Conservation (phyloP, 2,797 vertebrate genomes). For the Epinephelus awoara region DNA sequence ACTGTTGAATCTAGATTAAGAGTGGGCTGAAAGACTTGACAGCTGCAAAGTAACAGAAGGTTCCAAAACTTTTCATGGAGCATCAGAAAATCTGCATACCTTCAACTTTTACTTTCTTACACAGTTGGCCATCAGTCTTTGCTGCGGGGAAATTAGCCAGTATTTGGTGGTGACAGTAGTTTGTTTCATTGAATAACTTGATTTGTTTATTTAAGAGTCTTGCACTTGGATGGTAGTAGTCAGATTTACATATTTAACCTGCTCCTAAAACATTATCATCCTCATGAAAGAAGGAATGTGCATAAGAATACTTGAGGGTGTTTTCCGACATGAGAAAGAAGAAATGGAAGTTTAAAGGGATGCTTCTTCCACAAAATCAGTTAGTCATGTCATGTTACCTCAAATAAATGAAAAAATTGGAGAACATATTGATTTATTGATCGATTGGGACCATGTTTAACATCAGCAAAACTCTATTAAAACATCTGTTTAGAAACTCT, state of each 20-base stretch:
- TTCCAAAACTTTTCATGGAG: background rate
- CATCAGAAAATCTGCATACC: background rate
- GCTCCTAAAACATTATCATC: background rate
- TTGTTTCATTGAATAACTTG: background rate
- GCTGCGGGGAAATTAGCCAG: background rate
- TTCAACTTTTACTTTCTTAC: background rate
- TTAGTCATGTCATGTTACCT: no score
- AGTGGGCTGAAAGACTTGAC: constrained; percentile 5
- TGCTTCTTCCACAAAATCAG: no score
- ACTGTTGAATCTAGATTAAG: background rate
- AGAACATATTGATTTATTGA: no score
- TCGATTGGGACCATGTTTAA: no score
- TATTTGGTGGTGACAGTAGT: background rate
- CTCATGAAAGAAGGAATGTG: background rate
- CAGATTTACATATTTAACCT: background rate
- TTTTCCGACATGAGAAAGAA: background rate
- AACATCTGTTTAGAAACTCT: no score
- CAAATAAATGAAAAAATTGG: no score
- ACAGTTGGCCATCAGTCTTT: background rate
- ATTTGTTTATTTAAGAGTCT: background rate
- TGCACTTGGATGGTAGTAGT: background rate
- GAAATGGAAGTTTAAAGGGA: background rate
- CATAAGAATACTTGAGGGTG: background rate
- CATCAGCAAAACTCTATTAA: no score
- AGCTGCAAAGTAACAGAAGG: background rate